Evolutionary conservation across 2,797 vertebrate genomes (phyloP).

Genomic region (Lerista edwardsae): DNA sequence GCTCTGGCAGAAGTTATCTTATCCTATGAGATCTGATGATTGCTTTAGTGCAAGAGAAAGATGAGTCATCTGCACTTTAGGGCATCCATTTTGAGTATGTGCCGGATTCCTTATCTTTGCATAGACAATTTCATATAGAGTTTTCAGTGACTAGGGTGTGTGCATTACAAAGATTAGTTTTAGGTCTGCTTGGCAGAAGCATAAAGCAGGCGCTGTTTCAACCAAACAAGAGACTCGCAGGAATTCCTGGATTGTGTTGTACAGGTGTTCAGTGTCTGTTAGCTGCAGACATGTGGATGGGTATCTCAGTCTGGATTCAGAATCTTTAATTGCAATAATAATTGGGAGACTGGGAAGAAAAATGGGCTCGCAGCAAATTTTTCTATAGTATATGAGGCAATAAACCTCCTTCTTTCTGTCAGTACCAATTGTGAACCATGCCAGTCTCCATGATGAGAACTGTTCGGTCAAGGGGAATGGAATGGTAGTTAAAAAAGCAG

Average conservation of each 20-base stretch:
- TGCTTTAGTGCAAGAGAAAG: constrained; percentile 27
- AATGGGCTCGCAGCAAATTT: constrained; percentile 65
- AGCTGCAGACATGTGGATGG: constrained; percentile 15
- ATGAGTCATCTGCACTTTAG: constrained; percentile 27
- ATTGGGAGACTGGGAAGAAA: background rate
- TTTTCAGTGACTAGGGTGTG: constrained; percentile 36
- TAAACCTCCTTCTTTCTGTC: constrained; percentile 54
- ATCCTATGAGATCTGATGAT: background rate
- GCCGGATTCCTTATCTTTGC: constrained; percentile 36
- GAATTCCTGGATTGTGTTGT: constrained; percentile 27
- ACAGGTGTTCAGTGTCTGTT: constrained; percentile 26
- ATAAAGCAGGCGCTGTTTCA: constrained; percentile 39
- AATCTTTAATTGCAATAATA: constrained; percentile 16
- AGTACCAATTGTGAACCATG: constrained; percentile 39
- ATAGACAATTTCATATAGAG: constrained; percentile 8
- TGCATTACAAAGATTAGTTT: constrained; percentile 45
- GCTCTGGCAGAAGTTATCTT: constrained; percentile 29
- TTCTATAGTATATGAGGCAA: constrained; percentile 52
- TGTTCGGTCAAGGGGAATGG: constrained; percentile 40
- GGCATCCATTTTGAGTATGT: constrained; percentile 38
- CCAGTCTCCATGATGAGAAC: constrained; percentile 17
- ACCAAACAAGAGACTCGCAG: constrained; percentile 32
- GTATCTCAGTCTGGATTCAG: constrained; percentile 29
- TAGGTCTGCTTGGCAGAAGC: constrained; percentile 34
- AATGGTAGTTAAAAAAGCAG: constrained; percentile 20